Evolutionary conservation across 1,140 invertebrate species (phyloP), one percentile per base, ranked within the genome.

Genomic region (Drosophila seguyi): DNA sequence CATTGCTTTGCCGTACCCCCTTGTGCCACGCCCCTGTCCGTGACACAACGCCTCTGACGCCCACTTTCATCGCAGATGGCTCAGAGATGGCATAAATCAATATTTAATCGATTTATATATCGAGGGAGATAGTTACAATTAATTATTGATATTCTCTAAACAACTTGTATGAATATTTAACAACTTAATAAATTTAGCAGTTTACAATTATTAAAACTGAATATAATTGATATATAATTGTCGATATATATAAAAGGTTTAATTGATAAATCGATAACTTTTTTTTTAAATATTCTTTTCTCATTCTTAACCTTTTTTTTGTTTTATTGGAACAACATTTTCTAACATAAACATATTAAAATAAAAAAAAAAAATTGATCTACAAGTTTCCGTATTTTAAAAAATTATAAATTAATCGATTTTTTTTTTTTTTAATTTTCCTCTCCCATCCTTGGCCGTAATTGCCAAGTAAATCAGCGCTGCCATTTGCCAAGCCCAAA

Each of bases 401-500:
- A n/a, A n/a, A n/a, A n/a, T n/a, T n/a, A n/a, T n/a, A 25, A 25
- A 25, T 25, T 25, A 25, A 45, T 47, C 13, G 7, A 14, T 47
- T 18, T 25, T 25, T 0, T 18, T 27, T 18, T 25, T 22, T 10
- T 7, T 16, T 4, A 22, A 14, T 14, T 10, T 3, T 5, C 34
- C 0, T n/a, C 1, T 2, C 20, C 5, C 52, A 55, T 55, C 34
- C 20, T 75, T 87, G 68, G 71, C 72, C 74, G 84, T 87, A 87
- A 87, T 87, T 87, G 85, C 80, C 72, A 87, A 87, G 84, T 87
- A 87, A 87, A 87, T 87, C 83, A 87, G 84, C 80, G 84, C 84
- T 87, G 83, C 83, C 83, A 86, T 81, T 86, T 86, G 83, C 83
- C 83, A 88, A 88, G 80, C 84, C 80, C 84, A 22, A 87, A 87